Evolutionary conservation across 2,797 vertebrate genomes (phyloP), one percentile per base, ranked within the genome.

Genomic region (Coranthus polyacanthus): DNA sequence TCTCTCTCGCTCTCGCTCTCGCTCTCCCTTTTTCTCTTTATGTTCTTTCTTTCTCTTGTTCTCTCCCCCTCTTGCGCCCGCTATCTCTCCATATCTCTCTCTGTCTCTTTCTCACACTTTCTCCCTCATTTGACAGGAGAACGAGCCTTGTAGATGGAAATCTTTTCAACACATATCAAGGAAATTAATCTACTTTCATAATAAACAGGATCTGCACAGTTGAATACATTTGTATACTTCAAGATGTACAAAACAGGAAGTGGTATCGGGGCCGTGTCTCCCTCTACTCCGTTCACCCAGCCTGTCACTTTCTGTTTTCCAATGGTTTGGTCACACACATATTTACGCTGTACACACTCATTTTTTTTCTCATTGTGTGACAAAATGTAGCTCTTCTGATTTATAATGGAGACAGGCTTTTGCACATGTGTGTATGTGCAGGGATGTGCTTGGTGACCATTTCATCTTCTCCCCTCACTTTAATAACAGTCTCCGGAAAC

Each of bases 191-290:
- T 61, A 88, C 87, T 89, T 87, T 85, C 84, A 87, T 86, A 85
- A 88, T 89, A 86, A 90, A 90, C 74, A 75, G 83, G 87, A 91
- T 89, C 78, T 84, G 83, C 84, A 88, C 81, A 82, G 79, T 79
- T 83, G 85, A 89, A 90, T 92, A 87, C 88, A 85, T 91, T 91
- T 90, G 90, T 92, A 87, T 85, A 91, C 88, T 91, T 91, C 88
- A 90, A 89, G 81, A 87, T 87, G 76, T 84, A 90, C 90, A 86
- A 89, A 92, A 92, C 88, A 92, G 88, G 84, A 87, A 87, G 81
- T 89, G 84, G 81, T 86, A 79, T 73, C 60, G 17, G 75, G 89
- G 85, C 83, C 72, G 72, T 70, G 82, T 88, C 83, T 87, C 69
- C 75, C 81, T 77, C 78, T 73, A 8, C 85, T 79, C 72, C 2